Conservation (phyloP, 2,888 invertebrate genomes). For the Tachystola acroxantha region DNA sequence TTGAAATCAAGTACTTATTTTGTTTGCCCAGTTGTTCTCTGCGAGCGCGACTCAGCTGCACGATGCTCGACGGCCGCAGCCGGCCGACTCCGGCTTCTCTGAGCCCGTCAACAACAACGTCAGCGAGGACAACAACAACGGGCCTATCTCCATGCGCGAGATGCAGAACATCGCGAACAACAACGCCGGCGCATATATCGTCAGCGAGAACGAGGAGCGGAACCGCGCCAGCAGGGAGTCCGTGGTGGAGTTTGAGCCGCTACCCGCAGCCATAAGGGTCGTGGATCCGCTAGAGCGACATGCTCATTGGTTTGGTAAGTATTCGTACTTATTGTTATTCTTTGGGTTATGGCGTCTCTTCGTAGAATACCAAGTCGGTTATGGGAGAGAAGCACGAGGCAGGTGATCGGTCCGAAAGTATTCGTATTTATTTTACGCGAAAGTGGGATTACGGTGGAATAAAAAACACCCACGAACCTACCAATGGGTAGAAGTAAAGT, state of each 20-base stretch:
- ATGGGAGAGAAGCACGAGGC: no score
- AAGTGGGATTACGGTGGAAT: no score
- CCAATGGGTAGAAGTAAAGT: no score
- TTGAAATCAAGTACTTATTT: neutral
- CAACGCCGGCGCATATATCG: slow-evolving; percentile 73
- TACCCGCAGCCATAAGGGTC: slow-evolving; percentile 49
- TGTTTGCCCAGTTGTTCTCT: slow-evolving; percentile 53
- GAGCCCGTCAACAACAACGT: slow-evolving; percentile 68
- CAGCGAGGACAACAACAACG: slow-evolving; percentile 76
- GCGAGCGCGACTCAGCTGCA: slow-evolving; percentile 62
- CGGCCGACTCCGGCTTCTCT: slow-evolving; percentile 64
- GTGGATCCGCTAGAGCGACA: slow-evolving; percentile 60
- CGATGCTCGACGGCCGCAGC: slow-evolving; percentile 55
- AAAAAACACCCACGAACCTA: no score
- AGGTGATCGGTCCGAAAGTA: no score
- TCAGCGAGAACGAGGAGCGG: slow-evolving; percentile 69
- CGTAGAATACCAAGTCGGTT: no score
- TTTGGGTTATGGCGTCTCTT: no score
- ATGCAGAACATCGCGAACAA: slow-evolving; percentile 79
- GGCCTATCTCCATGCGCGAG: slow-evolving; percentile 73
- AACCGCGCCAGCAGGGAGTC: slow-evolving; percentile 63
- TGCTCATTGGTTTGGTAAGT: slow-evolving; percentile 70
- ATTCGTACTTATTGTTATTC: no score
- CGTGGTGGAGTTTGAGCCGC: slow-evolving; percentile 65
- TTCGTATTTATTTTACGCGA: no score